Evolutionary conservation across 2,113 vertebrate genomes (phyloP).

Genomic region (Chelonoidis abingdonii): DNA sequence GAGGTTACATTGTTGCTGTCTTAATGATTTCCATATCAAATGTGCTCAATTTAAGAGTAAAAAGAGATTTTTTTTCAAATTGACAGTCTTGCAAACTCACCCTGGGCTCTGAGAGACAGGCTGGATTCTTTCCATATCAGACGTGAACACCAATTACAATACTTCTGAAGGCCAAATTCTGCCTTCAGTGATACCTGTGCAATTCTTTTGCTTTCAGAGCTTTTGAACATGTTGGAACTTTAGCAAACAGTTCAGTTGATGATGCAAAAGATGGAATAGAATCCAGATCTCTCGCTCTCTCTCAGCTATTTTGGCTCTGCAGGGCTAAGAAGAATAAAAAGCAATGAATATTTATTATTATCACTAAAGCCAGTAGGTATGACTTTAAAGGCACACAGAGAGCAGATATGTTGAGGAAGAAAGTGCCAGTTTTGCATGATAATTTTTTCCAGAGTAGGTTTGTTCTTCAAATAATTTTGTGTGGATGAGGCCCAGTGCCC

Average conservation of each 20-base stretch:
- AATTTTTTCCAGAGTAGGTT: neutral
- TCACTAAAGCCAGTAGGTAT: neutral
- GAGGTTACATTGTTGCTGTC: neutral
- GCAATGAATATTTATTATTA: neutral
- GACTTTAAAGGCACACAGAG: neutral
- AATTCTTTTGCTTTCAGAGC: slow-evolving; percentile 49
- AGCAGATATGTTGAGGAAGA: neutral
- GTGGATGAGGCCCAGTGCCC: neutral
- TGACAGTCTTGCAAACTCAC: neutral
- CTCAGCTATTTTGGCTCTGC: slow-evolving; percentile 18
- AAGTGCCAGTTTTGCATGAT: fast-evolving
- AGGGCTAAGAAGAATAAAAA: slow-evolving; percentile 17
- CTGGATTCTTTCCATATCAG: neutral
- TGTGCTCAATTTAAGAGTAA: neutral
- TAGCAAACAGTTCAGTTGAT: neutral
- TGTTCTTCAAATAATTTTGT: neutral
- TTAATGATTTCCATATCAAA: neutral
- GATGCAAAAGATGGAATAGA: neutral
- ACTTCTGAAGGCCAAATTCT: slow-evolving; percentile 37
- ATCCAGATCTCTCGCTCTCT: slow-evolving; percentile 40
- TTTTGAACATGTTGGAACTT: slow-evolving; percentile 52
- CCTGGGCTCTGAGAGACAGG: neutral
- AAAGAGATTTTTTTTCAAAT: neutral
- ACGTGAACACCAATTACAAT: slow-evolving; percentile 3
- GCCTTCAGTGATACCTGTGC: neutral